These are phyloP conservation scores for Corythornis madagascariensis DNA, from an alignment of 2,113 vertebrate species.

Conservation along the genomic window DNA sequence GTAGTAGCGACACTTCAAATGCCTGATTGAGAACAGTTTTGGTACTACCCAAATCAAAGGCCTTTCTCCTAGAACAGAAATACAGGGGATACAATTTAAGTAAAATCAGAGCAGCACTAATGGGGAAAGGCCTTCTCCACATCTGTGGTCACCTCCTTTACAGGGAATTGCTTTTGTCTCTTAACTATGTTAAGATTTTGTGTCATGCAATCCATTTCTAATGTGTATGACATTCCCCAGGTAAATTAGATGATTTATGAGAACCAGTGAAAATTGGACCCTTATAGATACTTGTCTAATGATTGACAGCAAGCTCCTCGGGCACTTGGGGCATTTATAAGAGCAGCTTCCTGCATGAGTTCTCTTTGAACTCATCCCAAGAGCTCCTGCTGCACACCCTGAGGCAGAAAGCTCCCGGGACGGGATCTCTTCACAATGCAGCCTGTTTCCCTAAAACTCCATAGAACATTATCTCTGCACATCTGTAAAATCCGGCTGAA, in stretches of 20 bases:
- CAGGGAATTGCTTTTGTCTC: neutral
- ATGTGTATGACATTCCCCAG: neutral
- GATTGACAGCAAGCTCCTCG: neutral
- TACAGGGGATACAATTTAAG: neutral
- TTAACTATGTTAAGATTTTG: neutral
- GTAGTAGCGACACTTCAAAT: neutral
- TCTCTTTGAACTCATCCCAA: neutral
- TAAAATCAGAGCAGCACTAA: neutral
- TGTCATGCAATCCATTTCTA: neutral
- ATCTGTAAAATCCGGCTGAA: slow-evolving; percentile 16
- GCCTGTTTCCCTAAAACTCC: neutral
- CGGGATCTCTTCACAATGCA: neutral
- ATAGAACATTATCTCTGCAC: neutral
- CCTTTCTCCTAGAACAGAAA: neutral
- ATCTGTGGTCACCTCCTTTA: neutral
- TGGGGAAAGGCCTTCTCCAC: neutral
- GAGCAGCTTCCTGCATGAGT: neutral
- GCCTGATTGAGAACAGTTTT: neutral
- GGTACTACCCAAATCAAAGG: neutral
- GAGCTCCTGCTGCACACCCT: neutral
- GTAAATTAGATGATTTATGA: neutral
- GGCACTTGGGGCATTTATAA: neutral
- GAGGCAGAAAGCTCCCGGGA: neutral
- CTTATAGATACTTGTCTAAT: neutral
- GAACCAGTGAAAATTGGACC: neutral